A percentile compares a stretch with the other conserved stretches of the same genome.
phyloP scores from a whole-genome alignment of 1,140 invertebrate genomes.

The Papilio polyxenes region DNA sequence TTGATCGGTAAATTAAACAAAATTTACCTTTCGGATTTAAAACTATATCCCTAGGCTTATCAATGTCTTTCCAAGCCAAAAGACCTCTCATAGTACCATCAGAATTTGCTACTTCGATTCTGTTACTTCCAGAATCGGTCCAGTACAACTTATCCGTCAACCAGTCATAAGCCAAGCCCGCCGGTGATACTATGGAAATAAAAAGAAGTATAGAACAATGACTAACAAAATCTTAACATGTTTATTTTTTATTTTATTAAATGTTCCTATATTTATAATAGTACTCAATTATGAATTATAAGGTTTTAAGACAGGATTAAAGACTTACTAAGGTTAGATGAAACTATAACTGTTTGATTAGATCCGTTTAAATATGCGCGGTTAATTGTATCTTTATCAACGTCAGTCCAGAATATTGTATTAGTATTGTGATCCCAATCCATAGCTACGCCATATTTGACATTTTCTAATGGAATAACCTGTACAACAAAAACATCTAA shows the following conservation, averaged over 20 bases:
- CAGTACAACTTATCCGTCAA: slow-evolving; percentile 93
- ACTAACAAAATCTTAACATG: too few species aligned
- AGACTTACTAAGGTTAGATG: slow-evolving; percentile 84
- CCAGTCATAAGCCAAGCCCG: slow-evolving; percentile 92
- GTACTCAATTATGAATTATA: not conserved
- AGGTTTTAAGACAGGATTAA: slow-evolving; percentile 8
- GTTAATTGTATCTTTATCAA: slow-evolving; percentile 90
- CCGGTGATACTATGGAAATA: slow-evolving; percentile 82
- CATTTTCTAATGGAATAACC: slow-evolving; percentile 89
- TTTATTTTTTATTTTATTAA: too few species aligned
- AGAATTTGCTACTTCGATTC: slow-evolving; percentile 90
- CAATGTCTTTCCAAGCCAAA: slow-evolving; percentile 89
- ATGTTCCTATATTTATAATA: too few species aligned
- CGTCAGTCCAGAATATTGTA: slow-evolving; percentile 93
- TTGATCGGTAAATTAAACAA: not conserved
- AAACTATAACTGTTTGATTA: slow-evolving; percentile 85
- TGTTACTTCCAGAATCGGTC: slow-evolving; percentile 91
- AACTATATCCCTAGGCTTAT: slow-evolving; percentile 92
- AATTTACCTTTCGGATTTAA: slow-evolving; percentile 87
- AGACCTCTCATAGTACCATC: slow-evolving; percentile 89
- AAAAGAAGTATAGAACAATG: not conserved
- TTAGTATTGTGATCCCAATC: slow-evolving; percentile 91
- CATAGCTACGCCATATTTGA: slow-evolving; percentile 91
- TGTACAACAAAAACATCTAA: slow-evolving; percentile 45
- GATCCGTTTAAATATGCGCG: slow-evolving; percentile 89